phyloP scores from a whole-genome alignment of 2,888 invertebrate species.

The Drosophila yooni region DNA sequence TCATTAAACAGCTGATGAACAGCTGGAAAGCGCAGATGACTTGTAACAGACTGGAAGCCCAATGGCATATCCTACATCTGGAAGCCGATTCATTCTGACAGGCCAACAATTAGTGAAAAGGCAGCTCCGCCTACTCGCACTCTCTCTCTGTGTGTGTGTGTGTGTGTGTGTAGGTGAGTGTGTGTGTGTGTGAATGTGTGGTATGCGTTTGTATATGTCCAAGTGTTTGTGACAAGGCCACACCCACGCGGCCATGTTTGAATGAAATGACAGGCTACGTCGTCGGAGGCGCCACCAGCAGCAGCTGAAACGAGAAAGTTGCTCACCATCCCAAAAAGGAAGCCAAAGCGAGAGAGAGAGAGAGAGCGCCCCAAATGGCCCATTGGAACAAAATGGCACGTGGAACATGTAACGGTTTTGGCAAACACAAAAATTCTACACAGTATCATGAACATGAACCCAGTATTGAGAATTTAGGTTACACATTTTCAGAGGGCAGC shows the following conservation, averaged over 20 bases:
- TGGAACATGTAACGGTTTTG: slow-evolving; percentile 53
- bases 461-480: slow-evolving; percentile 74
- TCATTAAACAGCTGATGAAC: slow-evolving; percentile 69
- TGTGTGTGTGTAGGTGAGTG: slow-evolving; percentile 15
- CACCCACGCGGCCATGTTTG: slow-evolving; percentile 85
- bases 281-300: slow-evolving; percentile 21
- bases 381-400: slow-evolving; percentile 48
- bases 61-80: slow-evolving; percentile 39
- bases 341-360: not conserved
- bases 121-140: slow-evolving; percentile 71
- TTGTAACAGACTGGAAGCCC: slow-evolving; percentile 26
- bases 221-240: slow-evolving; percentile 72
- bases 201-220: slow-evolving; percentile 1
- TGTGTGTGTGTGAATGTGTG: slow-evolving; percentile 15
- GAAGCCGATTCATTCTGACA: slow-evolving; percentile 66
- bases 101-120: slow-evolving; percentile 42
- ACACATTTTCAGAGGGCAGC: slow-evolving; percentile 61
- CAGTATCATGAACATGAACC: slow-evolving; percentile 58
- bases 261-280: slow-evolving; percentile 69
- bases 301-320: slow-evolving; percentile 58
- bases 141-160: slow-evolving; percentile 20
- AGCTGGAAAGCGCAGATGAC: slow-evolving; percentile 63
- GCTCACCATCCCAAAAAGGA: slow-evolving; percentile 30
- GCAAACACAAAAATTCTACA: slow-evolving; percentile 34
- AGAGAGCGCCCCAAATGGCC: slow-evolving; percentile 3